A percentile compares a stretch with the other conserved stretches of the same genome.
These are phyloP conservation scores for Merluccius polli DNA, from an alignment of 2,797 vertebrate genomes.

Conservation along the genomic window DNA sequence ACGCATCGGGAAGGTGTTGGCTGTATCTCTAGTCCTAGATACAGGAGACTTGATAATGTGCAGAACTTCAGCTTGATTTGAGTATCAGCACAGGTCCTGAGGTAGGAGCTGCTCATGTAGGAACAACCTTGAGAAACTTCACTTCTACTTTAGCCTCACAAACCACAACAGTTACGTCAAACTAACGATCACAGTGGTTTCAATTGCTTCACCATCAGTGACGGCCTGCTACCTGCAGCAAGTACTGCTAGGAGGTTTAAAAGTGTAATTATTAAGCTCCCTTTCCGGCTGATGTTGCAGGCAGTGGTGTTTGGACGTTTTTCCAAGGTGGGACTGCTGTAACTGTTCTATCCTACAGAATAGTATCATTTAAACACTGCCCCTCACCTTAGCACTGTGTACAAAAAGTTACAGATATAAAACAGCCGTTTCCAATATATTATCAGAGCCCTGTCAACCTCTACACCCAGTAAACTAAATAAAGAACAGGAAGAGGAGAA, in stretches of 20 bases:
- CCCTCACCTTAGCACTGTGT: not conserved
- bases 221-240: not conserved
- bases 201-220: not conserved
- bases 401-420: slow-evolving; percentile 12
- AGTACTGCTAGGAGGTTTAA: not conserved
- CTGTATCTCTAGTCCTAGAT: not conserved
- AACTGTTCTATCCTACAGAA: not conserved
- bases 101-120: not conserved
- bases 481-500: slow-evolving; percentile 3
- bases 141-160: not conserved
- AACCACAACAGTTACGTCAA: not conserved
- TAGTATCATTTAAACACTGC: not conserved
- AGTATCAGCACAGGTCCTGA: not conserved
- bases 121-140: not conserved
- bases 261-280: not conserved
- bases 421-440: slow-evolving; percentile 8
- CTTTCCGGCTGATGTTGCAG: not conserved
- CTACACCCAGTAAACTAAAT: not conserved
- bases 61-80: not conserved
- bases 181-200: not conserved
- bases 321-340: not conserved
- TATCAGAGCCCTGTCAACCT: slow-evolving; percentile 17
- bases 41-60: not conserved
- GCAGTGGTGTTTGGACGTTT: not conserved
- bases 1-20: not conserved